Conservation (phyloP, 2,888 invertebrate genomes). For the Zygaena filipendulae region DNA sequence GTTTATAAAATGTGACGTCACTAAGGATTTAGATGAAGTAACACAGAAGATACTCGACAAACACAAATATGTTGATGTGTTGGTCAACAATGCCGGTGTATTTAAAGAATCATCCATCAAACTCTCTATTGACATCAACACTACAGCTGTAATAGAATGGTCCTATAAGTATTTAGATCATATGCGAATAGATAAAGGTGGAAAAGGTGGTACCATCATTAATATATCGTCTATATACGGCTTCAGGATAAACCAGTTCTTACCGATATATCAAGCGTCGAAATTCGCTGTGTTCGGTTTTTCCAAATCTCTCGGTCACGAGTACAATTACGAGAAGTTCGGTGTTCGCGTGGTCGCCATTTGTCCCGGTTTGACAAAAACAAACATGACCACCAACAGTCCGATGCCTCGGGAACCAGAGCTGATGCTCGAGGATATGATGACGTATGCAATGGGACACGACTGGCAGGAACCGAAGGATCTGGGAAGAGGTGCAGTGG, state of each 20-base stretch:
- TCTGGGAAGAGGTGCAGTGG: constrained; percentile 23
- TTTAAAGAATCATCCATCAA: constrained; percentile 18
- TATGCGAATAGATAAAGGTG: constrained; percentile 60
- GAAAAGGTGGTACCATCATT: constrained; percentile 68
- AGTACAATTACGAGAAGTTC: constrained; percentile 37
- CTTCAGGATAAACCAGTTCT: constrained; percentile 42
- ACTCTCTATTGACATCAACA: constrained; percentile 29
- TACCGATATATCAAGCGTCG: constrained; percentile 66
- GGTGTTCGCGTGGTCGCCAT: constrained; percentile 51
- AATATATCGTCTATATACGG: constrained; percentile 71
- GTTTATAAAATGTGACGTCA: constrained; percentile 57
- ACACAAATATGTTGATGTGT: constrained; percentile 34
- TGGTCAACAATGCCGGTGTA: constrained; percentile 44
- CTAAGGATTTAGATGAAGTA: constrained; percentile 38
- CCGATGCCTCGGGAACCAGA: constrained; percentile 13
- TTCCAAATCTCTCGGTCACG: constrained; percentile 41
- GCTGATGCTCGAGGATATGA: constrained; percentile 10
- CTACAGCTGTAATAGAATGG: constrained; percentile 28
- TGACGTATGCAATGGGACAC: constrained; percentile 8
- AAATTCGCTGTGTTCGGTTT: constrained; percentile 61
- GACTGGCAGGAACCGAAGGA: constrained; percentile 21
- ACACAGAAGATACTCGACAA: constrained; percentile 24
- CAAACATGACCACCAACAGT: constrained; percentile 18
- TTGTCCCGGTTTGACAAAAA: constrained; percentile 48
- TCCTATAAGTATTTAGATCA: constrained; percentile 57